Evolutionary conservation across 2,888 invertebrate species (phyloP).

Genomic region (Chydorus sphaericus): DNA sequence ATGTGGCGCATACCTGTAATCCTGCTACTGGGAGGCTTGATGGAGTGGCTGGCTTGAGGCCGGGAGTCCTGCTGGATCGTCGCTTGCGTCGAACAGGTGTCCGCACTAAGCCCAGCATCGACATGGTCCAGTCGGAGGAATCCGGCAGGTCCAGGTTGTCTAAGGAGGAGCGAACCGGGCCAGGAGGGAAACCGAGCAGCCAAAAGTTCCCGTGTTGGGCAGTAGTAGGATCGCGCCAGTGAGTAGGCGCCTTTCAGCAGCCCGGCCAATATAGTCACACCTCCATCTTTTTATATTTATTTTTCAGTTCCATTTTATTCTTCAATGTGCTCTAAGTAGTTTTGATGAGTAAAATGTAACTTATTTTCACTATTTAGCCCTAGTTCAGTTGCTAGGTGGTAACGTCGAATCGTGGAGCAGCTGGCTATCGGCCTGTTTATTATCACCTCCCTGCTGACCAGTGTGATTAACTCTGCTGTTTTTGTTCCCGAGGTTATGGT

Average conservation of each 20-base stretch:
- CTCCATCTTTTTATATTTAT: slow-evolving; percentile 44
- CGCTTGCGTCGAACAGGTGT: slow-evolving; percentile 28
- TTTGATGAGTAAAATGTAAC: not conserved
- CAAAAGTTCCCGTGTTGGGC: slow-evolving; percentile 97
- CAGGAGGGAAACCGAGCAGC: slow-evolving; percentile 99
- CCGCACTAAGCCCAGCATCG: slow-evolving; percentile 91
- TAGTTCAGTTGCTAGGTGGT: too few relatives aligned
- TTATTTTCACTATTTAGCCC: slow-evolving; percentile 33
- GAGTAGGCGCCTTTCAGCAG: slow-evolving; percentile 70
- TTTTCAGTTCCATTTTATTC: slow-evolving; percentile 21
- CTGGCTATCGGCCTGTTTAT: too few relatives aligned
- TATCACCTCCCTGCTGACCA: too few relatives aligned
- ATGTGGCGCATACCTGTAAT: slow-evolving; percentile 97
- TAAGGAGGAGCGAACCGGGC: slow-evolving; percentile 97
- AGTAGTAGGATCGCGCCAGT: slow-evolving; percentile 98
- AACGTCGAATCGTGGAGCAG: too few relatives aligned
- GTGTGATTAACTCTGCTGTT: too few relatives aligned
- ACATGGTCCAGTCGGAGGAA: slow-evolving; percentile 85
- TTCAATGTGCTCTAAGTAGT: too few relatives aligned
- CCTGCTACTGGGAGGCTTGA: slow-evolving; percentile 89
- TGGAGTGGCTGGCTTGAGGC: slow-evolving; percentile 82
- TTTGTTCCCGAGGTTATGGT: too few relatives aligned
- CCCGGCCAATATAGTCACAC: slow-evolving; percentile 67
- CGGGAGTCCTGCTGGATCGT: slow-evolving; percentile 53
- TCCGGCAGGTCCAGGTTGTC: slow-evolving; percentile 69